Evolutionary conservation across 2,797 vertebrate species (phyloP).

Genomic region (Emydoidea blandingii): DNA sequence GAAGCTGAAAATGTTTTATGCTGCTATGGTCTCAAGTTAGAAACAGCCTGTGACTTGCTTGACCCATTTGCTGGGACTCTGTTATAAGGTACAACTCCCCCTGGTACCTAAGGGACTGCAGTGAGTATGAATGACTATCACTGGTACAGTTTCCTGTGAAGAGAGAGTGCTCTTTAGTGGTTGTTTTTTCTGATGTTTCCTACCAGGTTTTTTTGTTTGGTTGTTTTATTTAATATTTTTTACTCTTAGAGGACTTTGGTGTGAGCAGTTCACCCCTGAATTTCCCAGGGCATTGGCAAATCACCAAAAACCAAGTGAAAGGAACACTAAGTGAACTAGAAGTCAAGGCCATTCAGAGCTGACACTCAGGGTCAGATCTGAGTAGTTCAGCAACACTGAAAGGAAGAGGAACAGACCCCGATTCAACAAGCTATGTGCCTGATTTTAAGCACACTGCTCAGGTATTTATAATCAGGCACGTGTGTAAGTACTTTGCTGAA

Average conservation of each 20-base stretch:
- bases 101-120: neutral
- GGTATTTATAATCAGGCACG: rapidly evolving
- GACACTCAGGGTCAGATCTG: rapidly evolving
- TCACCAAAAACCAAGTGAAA: neutral
- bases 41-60: neutral
- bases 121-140: neutral
- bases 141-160: rapidly evolving
- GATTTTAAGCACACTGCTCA: rapidly evolving
- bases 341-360: neutral
- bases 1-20: neutral
- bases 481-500: rapidly evolving
- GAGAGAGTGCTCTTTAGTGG: neutral
- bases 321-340: rapidly evolving
- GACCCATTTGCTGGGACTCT: conserved; percentile 18
- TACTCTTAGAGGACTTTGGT: neutral
- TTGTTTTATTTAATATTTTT: neutral
- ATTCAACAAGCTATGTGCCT: neutral
- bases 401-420: neutral
- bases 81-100: neutral
- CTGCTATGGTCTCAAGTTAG: neutral
- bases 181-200: rapidly evolving
- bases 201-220: neutral
- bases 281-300: neutral
- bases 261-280: neutral
- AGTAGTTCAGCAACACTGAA: neutral